These are phyloP conservation scores for Sphyrna mokarran DNA, from an alignment of 2,113 vertebrate genomes.

Conservation along the genomic window DNA sequence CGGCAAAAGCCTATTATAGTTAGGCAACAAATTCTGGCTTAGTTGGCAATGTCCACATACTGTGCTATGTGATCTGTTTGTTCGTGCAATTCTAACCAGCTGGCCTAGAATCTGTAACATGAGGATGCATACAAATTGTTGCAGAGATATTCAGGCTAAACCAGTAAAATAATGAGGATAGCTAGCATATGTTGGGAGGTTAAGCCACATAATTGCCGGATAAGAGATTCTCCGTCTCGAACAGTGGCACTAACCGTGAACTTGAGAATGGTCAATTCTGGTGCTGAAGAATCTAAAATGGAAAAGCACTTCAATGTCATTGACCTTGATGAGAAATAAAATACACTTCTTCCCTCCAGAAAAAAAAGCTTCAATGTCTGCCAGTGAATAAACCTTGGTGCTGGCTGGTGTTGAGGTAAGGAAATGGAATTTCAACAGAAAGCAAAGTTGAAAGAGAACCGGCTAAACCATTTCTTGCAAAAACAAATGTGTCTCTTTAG, in stretches of 20 bases:
- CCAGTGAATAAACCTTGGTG: neutral
- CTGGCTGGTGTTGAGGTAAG: neutral
- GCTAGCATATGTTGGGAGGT: neutral
- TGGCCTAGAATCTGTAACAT: neutral
- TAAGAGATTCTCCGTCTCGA: neutral
- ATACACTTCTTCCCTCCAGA: neutral
- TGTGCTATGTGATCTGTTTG: too few relatives aligned
- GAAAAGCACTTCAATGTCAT: conserved; percentile 8
- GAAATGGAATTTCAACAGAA: neutral
- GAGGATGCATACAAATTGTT: neutral
- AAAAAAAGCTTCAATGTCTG: neutral
- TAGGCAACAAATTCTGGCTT: too few relatives aligned
- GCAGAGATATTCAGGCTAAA: neutral
- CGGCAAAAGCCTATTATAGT: neutral
- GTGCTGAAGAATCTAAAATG: neutral
- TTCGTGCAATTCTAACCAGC: neutral
- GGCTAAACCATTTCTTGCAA: neutral
- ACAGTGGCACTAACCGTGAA: neutral
- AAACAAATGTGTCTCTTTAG: neutral
- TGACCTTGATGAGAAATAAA: neutral
- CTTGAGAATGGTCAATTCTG: neutral
- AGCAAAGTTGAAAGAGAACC: neutral
- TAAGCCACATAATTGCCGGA: neutral
- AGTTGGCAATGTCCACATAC: too few relatives aligned
- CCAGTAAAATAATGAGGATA: neutral